phyloP scores from a whole-genome alignment of 2,888 invertebrate species.

The Spodoptera littoralis region DNA sequence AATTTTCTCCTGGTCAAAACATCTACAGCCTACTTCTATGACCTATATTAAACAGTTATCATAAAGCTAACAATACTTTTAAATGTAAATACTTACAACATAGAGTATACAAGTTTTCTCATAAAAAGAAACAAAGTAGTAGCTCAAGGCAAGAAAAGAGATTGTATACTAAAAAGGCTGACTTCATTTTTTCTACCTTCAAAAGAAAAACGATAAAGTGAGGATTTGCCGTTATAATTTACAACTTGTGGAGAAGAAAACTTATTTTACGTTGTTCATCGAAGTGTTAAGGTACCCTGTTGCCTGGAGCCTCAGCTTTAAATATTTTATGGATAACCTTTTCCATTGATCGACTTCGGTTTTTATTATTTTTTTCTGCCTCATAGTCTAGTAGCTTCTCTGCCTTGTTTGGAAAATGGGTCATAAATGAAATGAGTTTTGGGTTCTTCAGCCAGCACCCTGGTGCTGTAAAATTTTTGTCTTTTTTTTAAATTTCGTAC shows the following conservation, averaged over 20 bases:
- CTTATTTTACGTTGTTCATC: conserved; percentile 31
- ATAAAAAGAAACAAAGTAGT: conserved; percentile 30
- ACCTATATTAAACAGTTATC: too few relatives aligned
- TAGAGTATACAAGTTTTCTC: conserved; percentile 4
- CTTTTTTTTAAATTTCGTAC: too few relatives aligned
- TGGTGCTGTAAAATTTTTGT: too few relatives aligned
- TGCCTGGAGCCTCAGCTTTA: conserved; percentile 7
- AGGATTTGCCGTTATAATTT: conserved; percentile 53
- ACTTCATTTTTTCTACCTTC: conserved; percentile 39
- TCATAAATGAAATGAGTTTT: too few relatives aligned
- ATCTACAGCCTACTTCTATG: too few relatives aligned
- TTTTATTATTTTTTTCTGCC: too few relatives aligned
- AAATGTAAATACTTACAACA: too few relatives aligned
- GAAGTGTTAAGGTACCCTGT: conserved; percentile 16
- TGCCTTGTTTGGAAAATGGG: too few relatives aligned
- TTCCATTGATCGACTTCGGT: neutral
- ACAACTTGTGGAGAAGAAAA: conserved; percentile 27
- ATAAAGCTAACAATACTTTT: too few relatives aligned
- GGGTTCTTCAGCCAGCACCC: too few relatives aligned
- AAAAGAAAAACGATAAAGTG: conserved; percentile 51
- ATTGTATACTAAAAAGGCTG: conserved; percentile 25
- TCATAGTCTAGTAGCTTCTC: too few relatives aligned
- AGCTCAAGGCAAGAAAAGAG: conserved; percentile 22
- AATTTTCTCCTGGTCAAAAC: too few relatives aligned
- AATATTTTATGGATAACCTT: conserved; percentile 9